Percentiles rank a stretch among this genome's conserved stretches.
Evolutionary conservation across 2,888 invertebrate species (phyloP).

Genomic region (Emesis russula): DNA sequence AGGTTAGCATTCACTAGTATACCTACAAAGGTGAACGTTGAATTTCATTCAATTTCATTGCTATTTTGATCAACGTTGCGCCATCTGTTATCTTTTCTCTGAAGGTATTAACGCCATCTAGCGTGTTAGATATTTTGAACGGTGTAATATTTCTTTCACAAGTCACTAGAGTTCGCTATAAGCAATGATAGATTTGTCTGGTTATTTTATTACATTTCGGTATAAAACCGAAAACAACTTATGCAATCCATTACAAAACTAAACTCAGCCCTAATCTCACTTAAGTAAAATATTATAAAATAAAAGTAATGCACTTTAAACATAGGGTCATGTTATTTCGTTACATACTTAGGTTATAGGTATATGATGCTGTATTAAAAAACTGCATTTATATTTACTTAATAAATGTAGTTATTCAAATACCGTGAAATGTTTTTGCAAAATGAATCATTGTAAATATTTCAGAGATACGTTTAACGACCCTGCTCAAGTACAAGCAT

Average conservation of each 20-base stretch:
- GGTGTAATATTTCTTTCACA: neutral
- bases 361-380: neutral
- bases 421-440: slow-evolving; percentile 11
- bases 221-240: neutral
- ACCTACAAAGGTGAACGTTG: slow-evolving; percentile 52
- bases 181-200: neutral
- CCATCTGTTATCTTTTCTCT: slow-evolving; percentile 89
- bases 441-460: neutral
- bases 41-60: slow-evolving; percentile 55
- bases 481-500: slow-evolving; percentile 57
- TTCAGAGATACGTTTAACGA: slow-evolving; percentile 49
- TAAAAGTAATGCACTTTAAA: neutral
- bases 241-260: neutral
- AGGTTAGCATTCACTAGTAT: slow-evolving; percentile 89
- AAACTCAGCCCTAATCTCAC: neutral
- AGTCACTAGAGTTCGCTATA: neutral
- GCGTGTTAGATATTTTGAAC: slow-evolving; percentile 20
- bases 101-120: slow-evolving; percentile 85
- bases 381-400: neutral
- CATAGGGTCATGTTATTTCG: neutral
- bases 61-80: slow-evolving; percentile 83
- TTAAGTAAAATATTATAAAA: neutral
- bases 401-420: neutral
- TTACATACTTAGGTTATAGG: too few relatives aligned
- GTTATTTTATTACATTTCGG: neutral